Evolutionary conservation across 2,888 invertebrate species (phyloP), one percentile per base, ranked within the genome.

Genomic region (Prosapia bicincta): DNA sequence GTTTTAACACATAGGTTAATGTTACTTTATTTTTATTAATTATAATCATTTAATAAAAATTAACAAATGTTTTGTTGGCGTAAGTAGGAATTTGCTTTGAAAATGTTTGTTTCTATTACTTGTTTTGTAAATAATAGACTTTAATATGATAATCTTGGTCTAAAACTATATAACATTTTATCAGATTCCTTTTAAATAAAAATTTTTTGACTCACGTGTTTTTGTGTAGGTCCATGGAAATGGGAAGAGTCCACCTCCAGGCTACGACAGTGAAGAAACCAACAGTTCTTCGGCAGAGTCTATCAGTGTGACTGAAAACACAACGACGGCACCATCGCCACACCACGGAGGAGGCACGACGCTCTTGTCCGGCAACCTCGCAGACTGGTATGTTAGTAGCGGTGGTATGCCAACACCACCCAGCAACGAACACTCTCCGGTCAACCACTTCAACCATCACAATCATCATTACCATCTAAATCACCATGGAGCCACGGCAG

Each of bases 241-340:
- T 24, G 92, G 90, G 26, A 91, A 91, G 83, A 89, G 89, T 26
- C 90, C 90, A n/a, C 91, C 92, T 67, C 88, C 90, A 69, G 88
- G 90, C 72, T 95, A 94, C 85, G 96, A 96, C 85, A 94, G 93
- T 66, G 96, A 96, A 84, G 95, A 95, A 84, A 94, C 94, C 79
- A 92, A 90, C 84, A 93, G 93, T 75, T 93, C 92, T 0, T 88
- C 88, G 78, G 92, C 92, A 74, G 92, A 91, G 78, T 92, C 91
- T 83, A 90, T 92, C 81, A 91, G 91, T 80, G 92, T 92, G 70
- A 90, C 90, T 28, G 90, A 81, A 30, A 71, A 71, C 80, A 83
- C 82, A 71, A 67, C 82, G 85, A 80, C 85, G 85, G 80, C 85
- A 85, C 32, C 71, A 75, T 54, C 75, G 38, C 68, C 75, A 70